phyloP scores from a whole-genome alignment of 92 coral and sea anemone genomes.

The Desmophyllum pertusum region DNA sequence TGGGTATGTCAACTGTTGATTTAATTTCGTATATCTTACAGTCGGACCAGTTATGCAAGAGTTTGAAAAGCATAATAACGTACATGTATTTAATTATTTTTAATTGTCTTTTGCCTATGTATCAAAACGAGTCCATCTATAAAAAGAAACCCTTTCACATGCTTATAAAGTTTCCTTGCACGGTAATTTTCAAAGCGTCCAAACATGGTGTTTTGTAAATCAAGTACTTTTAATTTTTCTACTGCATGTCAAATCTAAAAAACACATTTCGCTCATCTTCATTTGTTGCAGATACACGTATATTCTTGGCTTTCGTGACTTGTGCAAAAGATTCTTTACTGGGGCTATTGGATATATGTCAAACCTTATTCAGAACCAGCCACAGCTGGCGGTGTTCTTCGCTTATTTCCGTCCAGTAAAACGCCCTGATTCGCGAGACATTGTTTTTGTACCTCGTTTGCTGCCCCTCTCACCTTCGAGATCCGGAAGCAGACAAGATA shows the following conservation, averaged over 20 bases:
- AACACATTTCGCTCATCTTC: too few species aligned
- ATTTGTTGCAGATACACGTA: constrained; percentile 6
- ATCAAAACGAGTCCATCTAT: too few species aligned
- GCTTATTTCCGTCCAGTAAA: constrained; percentile 20
- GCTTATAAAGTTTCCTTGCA: too few species aligned
- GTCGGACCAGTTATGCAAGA: neutral
- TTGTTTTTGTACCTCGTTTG: constrained; percentile 29
- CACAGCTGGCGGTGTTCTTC: constrained; percentile 18
- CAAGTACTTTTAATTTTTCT: neutral
- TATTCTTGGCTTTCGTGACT: constrained; percentile 11
- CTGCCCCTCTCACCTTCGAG: constrained; percentile 19
- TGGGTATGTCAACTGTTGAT: constrained; percentile 23
- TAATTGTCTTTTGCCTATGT: too few species aligned
- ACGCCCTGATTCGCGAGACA: constrained; percentile 22
- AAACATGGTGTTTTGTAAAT: neutral
- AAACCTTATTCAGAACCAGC: constrained; percentile 8
- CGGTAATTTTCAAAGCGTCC: too few species aligned
- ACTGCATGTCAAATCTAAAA: neutral
- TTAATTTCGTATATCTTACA: neutral
- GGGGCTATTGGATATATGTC: constrained; percentile 6
- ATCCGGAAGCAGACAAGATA: neutral
- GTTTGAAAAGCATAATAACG: neutral
- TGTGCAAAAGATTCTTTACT: neutral
- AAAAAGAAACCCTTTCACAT: too few species aligned
- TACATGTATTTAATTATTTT: too few species aligned